Evolutionary conservation across 2,113 vertebrate species (phyloP), one percentile per base, ranked within the genome.

Genomic region (Xenotilapia longispinis): DNA sequence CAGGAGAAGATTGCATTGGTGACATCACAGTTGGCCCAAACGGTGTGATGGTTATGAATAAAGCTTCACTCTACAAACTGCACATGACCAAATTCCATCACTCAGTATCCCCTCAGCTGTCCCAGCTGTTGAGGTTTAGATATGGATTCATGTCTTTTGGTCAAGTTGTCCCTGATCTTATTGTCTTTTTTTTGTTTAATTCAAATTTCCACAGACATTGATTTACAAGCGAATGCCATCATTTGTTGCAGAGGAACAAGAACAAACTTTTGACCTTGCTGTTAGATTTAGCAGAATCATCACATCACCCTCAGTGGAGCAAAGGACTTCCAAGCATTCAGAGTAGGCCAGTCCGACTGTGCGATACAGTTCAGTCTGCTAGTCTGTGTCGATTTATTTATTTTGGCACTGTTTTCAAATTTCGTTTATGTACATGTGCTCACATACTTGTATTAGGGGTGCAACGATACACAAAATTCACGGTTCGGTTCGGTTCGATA

Each of bases 241-340:
- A 26, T 23, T 26, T 75, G 23, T 45, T 47, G 23, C 68, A 28
- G 40, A 75, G 23, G 6, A 47, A 75, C 68, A 47, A 75, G 47
- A 7, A 49, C 13, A 49, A 54, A 84, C 63, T 38, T 75, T 47
- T 45, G 40, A 75, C 40, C 21, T 7, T n/a, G 28, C 38, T 45
- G 36, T 73, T 23, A 54, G 19, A 47, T 88, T 79, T 68, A 9
- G 38, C 55, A 19, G 58, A 68, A 58, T 47, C 10, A 9, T 82
- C 28, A 11, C 73, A 21, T 51, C 38, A 1, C 65, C 68, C 75
- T 68, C 17, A 4, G 7, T 21, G 80, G 82, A 75, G 63, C 88
- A 90, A 88, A 93, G 84, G 82, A 36, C 87, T 40, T 86, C 58
- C 45, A 81, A 84, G 87, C 83, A 81, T 84, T 80, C 82, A 28